Evolutionary conservation across 2,797 vertebrate genomes (phyloP).

Genomic region (Tragopan temminckii): DNA sequence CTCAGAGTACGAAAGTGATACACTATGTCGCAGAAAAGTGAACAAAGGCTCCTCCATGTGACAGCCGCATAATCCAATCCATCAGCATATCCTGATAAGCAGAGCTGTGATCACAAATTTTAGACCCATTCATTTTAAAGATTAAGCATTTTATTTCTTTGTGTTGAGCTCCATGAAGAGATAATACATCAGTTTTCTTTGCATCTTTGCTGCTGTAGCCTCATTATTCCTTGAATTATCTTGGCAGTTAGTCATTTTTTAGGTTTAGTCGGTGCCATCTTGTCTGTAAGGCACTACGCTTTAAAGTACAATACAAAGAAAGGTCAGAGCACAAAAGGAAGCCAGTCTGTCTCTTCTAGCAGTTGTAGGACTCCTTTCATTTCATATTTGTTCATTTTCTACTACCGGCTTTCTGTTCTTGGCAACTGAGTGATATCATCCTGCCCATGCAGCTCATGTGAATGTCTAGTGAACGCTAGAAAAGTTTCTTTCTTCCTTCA

Average conservation of each 20-base stretch:
- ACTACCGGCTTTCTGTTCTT: constrained; percentile 60
- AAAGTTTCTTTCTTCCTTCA: constrained; percentile 51
- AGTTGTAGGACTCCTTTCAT: constrained; percentile 54
- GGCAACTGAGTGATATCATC: constrained; percentile 68
- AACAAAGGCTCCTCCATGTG: neutral
- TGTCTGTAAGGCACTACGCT: constrained; percentile 64
- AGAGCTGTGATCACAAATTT: constrained; percentile 28
- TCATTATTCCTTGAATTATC: constrained; percentile 79
- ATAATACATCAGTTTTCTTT: constrained; percentile 70
- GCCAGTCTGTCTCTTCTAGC: constrained; percentile 3
- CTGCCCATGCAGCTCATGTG: constrained; percentile 59
- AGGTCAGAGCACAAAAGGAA: constrained; percentile 59
- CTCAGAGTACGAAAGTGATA: neutral
- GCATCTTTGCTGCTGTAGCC: constrained; percentile 55
- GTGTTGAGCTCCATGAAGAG: constrained; percentile 22
- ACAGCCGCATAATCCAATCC: constrained; percentile 41
- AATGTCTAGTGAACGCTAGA: constrained; percentile 59
- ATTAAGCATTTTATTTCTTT: constrained; percentile 57
- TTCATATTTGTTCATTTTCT: constrained; percentile 58
- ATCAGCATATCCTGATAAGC: constrained; percentile 44
- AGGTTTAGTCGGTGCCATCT: constrained; percentile 77
- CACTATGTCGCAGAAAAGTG: neutral
- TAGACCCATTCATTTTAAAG: constrained; percentile 63
- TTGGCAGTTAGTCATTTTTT: constrained; percentile 63
- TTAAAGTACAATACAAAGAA: constrained; percentile 57